Percentiles rank a stretch among this genome's conserved stretches.
These are phyloP conservation scores for Papilio elwesi DNA, from an alignment of 2,888 invertebrate species.

Conservation along the genomic window DNA sequence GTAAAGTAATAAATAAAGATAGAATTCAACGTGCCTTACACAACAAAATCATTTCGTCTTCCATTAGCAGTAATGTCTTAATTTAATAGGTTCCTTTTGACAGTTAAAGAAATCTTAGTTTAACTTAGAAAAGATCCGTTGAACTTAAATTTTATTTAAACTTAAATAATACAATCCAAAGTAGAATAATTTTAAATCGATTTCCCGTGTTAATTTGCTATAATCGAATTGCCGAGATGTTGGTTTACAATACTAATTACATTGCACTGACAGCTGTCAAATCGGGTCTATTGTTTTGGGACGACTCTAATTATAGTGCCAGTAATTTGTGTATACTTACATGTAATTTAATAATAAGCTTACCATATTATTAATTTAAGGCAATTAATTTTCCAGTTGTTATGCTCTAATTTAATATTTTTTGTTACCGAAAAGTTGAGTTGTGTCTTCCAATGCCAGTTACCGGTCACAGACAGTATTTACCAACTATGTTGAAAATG, in stretches of 20 bases:
- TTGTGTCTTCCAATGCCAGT: slow-evolving; percentile 69
- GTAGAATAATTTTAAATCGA: background rate
- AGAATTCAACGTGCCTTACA: slow-evolving; percentile 71
- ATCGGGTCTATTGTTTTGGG: background rate
- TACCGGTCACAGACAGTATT: slow-evolving; percentile 60
- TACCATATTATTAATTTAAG: slow-evolving; percentile 22
- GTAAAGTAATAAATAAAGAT: slow-evolving; percentile 23
- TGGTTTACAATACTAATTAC: background rate
- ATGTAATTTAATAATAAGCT: slow-evolving; percentile 4
- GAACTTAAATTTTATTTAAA: no score
- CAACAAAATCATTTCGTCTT: slow-evolving; percentile 81
- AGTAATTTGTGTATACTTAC: background rate
- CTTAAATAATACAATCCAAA: no score
- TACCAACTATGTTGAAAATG: slow-evolving; percentile 38
- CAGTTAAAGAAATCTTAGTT: background rate
- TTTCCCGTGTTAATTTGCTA: background rate
- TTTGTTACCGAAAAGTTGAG: slow-evolving; percentile 65
- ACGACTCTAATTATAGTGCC: background rate
- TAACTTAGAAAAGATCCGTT: no score
- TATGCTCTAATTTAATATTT: slow-evolving; percentile 53
- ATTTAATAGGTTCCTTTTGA: background rate
- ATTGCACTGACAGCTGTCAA: slow-evolving; percentile 13
- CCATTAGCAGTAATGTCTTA: slow-evolving; percentile 51
- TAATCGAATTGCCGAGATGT: background rate
- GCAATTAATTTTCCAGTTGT: slow-evolving; percentile 42